Conservation (phyloP, 2,113 vertebrate species). For the Orycteropus afer region DNA sequence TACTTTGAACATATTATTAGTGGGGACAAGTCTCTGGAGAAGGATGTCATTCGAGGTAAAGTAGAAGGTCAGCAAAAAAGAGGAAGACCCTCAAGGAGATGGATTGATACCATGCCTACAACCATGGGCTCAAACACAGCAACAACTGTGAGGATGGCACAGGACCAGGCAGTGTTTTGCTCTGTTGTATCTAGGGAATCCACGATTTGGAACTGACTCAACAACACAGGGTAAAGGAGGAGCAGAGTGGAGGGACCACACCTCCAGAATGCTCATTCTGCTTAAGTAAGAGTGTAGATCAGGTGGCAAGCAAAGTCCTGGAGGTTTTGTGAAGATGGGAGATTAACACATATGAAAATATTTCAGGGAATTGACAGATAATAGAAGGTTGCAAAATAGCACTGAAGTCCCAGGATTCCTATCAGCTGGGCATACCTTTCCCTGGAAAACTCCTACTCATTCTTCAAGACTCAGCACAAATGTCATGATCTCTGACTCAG, state of each 20-base stretch:
- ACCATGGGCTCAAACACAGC: too few relatives aligned
- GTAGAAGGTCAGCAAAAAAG: too few relatives aligned
- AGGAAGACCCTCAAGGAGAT: too few relatives aligned
- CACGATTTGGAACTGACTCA: too few relatives aligned
- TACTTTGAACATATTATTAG: too few relatives aligned
- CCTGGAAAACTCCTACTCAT: background rate
- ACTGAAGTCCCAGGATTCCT: background rate
- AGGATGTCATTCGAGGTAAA: too few relatives aligned
- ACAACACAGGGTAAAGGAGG: too few relatives aligned
- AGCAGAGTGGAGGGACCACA: background rate
- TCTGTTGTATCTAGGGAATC: too few relatives aligned
- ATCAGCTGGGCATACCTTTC: background rate
- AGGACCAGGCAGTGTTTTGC: too few relatives aligned
- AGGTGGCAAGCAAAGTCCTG: background rate
- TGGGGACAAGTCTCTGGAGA: too few relatives aligned
- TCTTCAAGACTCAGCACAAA: background rate
- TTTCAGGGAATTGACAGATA: background rate
- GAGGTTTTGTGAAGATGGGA: background rate
- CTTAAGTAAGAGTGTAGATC: background rate
- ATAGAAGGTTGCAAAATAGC: background rate
- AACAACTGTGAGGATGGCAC: too few relatives aligned
- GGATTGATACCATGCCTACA: too few relatives aligned
- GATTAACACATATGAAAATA: background rate
- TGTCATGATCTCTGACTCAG: background rate
- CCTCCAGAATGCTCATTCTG: background rate